A percentile compares a stretch with the other conserved stretches of the same genome.
Evolutionary conservation across 2,888 invertebrate species (phyloP).

Genomic region (Amphipyra berbera): DNA sequence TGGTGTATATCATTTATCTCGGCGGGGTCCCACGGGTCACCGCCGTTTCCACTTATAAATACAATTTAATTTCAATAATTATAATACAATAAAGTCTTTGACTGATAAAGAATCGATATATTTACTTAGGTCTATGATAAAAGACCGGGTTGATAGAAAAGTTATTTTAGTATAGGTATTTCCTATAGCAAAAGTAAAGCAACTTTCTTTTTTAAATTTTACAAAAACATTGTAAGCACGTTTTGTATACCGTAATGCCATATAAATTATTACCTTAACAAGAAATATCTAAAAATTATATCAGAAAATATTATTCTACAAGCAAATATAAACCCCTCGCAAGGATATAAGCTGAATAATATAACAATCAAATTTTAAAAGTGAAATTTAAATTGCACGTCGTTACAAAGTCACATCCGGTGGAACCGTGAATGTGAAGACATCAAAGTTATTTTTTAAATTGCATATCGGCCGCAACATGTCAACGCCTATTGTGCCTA

Average conservation of each 20-base stretch:
- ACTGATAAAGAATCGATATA: slow-evolving; percentile 75
- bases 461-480: slow-evolving; percentile 81
- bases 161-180: slow-evolving; percentile 21
- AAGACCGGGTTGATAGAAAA: slow-evolving; percentile 58
- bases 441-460: slow-evolving; percentile 77
- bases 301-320: slow-evolving; percentile 21
- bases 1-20: slow-evolving; percentile 74
- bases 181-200: background rate
- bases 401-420: slow-evolving; percentile 81
- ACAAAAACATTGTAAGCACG: too few relatives aligned
- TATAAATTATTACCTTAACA: background rate
- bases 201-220: background rate
- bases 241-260: too few relatives aligned
- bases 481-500: slow-evolving; percentile 86
- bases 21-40: slow-evolving; percentile 75
- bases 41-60: slow-evolving; percentile 82
- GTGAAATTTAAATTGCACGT: slow-evolving; percentile 79
- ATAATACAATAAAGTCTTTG: slow-evolving; percentile 85
- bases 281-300: slow-evolving; percentile 10
- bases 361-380: slow-evolving; percentile 63
- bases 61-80: slow-evolving; percentile 87
- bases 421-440: slow-evolving; percentile 71
- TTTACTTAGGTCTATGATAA: slow-evolving; percentile 37
- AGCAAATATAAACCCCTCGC: slow-evolving; percentile 40
- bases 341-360: slow-evolving; percentile 51